These are phyloP conservation scores for Nymphalis polychloros DNA, from an alignment of 2,888 invertebrate genomes.

Conservation along the genomic window DNA sequence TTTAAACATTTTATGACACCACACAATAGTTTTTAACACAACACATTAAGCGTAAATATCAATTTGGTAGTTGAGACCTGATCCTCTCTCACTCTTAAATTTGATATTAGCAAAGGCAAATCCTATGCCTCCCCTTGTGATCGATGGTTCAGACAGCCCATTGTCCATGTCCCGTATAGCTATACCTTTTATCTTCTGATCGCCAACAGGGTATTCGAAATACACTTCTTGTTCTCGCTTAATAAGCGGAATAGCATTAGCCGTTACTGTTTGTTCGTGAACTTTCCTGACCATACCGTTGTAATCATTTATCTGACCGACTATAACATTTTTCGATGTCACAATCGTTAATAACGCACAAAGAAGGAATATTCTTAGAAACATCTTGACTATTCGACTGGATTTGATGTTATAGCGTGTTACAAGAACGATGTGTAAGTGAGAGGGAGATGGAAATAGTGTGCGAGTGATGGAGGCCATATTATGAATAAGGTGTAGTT, in stretches of 20 bases:
- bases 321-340: constrained; percentile 55
- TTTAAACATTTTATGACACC: background rate
- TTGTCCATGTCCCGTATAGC: constrained; percentile 71
- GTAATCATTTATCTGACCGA: constrained; percentile 61
- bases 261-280: constrained; percentile 52
- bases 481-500: constrained; percentile 24
- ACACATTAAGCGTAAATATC: constrained; percentile 66
- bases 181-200: constrained; percentile 70
- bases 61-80: constrained; percentile 62
- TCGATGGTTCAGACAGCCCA: constrained; percentile 63
- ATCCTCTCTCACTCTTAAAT: constrained; percentile 69
- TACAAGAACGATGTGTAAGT: background rate
- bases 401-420: constrained; percentile 25
- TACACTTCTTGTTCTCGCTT: constrained; percentile 59
- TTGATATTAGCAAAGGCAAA: constrained; percentile 67
- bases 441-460: background rate
- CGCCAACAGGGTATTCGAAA: constrained; percentile 58
- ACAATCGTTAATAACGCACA: constrained; percentile 46
- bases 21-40: background rate
- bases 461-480: constrained; percentile 27
- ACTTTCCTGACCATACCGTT: constrained; percentile 57
- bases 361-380: constrained; percentile 33
- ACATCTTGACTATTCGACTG: constrained; percentile 34
- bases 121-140: constrained; percentile 69
- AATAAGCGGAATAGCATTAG: constrained; percentile 52